These are phyloP conservation scores for Watsonalla cultraria DNA, from an alignment of 2,888 invertebrate species.

Conservation along the genomic window DNA sequence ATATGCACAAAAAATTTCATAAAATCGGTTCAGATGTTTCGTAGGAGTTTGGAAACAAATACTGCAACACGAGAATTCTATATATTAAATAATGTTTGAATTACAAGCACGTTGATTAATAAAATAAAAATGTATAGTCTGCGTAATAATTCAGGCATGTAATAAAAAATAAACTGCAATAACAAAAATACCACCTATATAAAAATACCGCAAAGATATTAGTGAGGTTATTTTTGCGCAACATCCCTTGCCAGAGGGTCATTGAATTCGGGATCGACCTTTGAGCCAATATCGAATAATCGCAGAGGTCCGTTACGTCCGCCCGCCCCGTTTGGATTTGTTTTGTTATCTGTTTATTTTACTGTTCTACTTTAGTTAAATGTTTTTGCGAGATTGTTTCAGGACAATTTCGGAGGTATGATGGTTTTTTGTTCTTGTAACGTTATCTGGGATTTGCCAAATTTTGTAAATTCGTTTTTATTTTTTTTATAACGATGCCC, in stretches of 20 bases:
- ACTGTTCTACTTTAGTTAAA: not conserved
- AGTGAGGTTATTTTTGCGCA: not conserved
- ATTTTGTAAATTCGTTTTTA: not conserved
- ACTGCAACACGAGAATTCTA: too few species aligned
- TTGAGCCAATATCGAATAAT: constrained; percentile 37
- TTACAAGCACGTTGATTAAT: too few species aligned
- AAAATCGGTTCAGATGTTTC: too few species aligned
- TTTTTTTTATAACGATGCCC: not conserved
- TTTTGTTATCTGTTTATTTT: constrained; percentile 3
- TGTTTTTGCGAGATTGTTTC: not conserved
- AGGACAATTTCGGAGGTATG: not conserved
- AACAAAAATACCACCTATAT: not conserved
- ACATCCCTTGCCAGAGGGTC: not conserved
- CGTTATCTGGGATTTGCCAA: not conserved
- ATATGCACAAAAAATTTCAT: too few species aligned
- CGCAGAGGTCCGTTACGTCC: constrained; percentile 39
- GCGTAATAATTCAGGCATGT: too few species aligned
- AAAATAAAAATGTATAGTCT: too few species aligned
- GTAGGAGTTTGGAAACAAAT: too few species aligned
- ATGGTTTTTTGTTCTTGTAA: not conserved
- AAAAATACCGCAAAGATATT: not conserved
- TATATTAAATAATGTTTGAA: too few species aligned
- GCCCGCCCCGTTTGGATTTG: constrained; percentile 22
- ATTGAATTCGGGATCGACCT: constrained; percentile 37
- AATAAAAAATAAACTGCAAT: too few species aligned